Evolutionary conservation across 2,888 invertebrate species (phyloP).

Genomic region (Papilio protenor): DNA sequence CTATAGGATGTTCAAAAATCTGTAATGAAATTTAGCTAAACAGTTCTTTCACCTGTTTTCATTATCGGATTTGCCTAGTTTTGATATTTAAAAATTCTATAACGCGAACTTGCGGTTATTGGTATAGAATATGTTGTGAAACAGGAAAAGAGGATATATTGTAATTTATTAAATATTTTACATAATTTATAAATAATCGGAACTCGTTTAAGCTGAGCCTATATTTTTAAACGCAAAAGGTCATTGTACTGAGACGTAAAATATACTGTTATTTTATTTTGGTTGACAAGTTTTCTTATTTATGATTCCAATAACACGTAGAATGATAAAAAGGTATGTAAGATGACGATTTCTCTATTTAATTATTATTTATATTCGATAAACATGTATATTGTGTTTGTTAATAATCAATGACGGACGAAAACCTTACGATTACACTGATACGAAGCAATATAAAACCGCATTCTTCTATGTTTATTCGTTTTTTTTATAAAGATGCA

Average conservation of each 20-base stretch:
- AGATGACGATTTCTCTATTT: conserved; percentile 13
- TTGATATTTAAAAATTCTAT: neutral
- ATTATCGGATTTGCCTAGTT: neutral
- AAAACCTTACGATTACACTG: no score
- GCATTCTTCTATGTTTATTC: no score
- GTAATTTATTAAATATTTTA: conserved; percentile 26
- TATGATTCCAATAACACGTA: conserved; percentile 20
- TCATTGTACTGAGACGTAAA: conserved; percentile 31
- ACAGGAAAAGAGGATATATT: conserved; percentile 6
- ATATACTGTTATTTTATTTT: conserved; percentile 31
- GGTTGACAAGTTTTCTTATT: conserved; percentile 24
- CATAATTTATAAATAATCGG: conserved; percentile 25
- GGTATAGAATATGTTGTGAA: neutral
- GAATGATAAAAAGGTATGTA: neutral
- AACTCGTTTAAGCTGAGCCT: conserved; percentile 33
- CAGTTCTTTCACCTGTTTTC: neutral
- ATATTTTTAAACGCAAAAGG: conserved; percentile 29
- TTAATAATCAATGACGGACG: no score
- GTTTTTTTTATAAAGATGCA: no score
- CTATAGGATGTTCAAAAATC: neutral
- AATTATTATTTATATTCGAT: neutral
- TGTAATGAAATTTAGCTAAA: neutral
- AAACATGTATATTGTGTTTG: neutral
- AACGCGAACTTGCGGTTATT: neutral
- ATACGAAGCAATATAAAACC: no score